A percentile compares a stretch with the other conserved stretches of the same genome.
Conservation (phyloP, 2,888 invertebrate genomes). For the Achlya flavicornis region DNA sequence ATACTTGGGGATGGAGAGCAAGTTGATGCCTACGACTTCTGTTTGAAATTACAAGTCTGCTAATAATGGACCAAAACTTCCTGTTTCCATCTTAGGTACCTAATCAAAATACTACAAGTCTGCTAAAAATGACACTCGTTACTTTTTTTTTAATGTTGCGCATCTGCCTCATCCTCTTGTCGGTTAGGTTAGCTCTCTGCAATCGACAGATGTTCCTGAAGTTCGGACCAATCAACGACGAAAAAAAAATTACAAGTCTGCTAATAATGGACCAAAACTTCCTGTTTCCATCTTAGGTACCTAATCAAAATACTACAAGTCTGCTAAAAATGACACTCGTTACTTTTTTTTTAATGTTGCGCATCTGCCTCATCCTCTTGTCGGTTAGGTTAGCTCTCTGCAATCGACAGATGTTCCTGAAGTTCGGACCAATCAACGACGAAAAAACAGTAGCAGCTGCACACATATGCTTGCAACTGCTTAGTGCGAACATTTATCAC, state of each 20-base stretch:
- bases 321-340: no score
- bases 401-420: slow-evolving; percentile 39
- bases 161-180: slow-evolving; percentile 27
- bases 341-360: no score
- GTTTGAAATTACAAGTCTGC: neutral
- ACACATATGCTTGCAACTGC: neutral
- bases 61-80: neutral
- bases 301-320: neutral
- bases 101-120: neutral
- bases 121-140: no score
- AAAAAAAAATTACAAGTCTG: neutral
- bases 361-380: slow-evolving; percentile 27
- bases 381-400: slow-evolving; percentile 28
- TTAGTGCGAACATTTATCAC: neutral
- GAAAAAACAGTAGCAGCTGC: slow-evolving; percentile 29
- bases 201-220: slow-evolving; percentile 39
- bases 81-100: neutral
- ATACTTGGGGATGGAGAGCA: slow-evolving; percentile 13
- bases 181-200: slow-evolving; percentile 28
- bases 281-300: neutral
- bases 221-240: slow-evolving; percentile 33
- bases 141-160: no score
- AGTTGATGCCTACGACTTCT: neutral
- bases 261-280: neutral
- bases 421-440: slow-evolving; percentile 30